phyloP scores from a whole-genome alignment of 2,113 vertebrate species.

The Vidua macroura region DNA sequence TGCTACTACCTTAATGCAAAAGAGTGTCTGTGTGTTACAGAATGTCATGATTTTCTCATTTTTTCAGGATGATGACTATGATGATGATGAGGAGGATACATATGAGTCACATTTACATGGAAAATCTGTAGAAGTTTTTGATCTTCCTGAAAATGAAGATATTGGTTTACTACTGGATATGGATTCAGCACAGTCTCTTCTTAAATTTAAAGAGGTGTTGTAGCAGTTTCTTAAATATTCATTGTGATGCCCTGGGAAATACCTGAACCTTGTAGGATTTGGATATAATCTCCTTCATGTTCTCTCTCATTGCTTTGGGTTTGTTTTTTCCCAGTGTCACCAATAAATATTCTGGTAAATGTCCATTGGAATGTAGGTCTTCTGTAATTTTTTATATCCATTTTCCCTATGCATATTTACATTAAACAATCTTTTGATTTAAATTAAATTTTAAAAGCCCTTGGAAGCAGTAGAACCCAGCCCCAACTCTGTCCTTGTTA shows the following conservation, averaged over 20 bases:
- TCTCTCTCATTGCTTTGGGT: not conserved
- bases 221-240: not conserved
- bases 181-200: constrained; percentile 83
- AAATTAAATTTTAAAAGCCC: not conserved
- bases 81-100: constrained; percentile 76
- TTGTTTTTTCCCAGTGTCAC: not conserved
- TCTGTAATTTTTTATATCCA: not conserved
- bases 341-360: not conserved
- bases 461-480: not conserved
- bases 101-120: constrained; percentile 81
- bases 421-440: not conserved
- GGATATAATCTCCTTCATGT: not conserved
- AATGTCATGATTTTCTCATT: not conserved
- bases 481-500: not conserved
- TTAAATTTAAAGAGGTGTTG: constrained; percentile 88
- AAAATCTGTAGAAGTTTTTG: constrained; percentile 82
- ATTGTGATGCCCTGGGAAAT: not conserved
- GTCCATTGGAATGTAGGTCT: not conserved
- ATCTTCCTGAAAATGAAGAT: constrained; percentile 85
- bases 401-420: not conserved
- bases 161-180: constrained; percentile 81
- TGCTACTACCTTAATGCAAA: not conserved
- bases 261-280: not conserved
- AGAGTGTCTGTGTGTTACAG: not conserved
- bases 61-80: constrained; percentile 77